Evolutionary conservation across 2,888 invertebrate genomes (phyloP).

Genomic region (Athalia rosae): DNA sequence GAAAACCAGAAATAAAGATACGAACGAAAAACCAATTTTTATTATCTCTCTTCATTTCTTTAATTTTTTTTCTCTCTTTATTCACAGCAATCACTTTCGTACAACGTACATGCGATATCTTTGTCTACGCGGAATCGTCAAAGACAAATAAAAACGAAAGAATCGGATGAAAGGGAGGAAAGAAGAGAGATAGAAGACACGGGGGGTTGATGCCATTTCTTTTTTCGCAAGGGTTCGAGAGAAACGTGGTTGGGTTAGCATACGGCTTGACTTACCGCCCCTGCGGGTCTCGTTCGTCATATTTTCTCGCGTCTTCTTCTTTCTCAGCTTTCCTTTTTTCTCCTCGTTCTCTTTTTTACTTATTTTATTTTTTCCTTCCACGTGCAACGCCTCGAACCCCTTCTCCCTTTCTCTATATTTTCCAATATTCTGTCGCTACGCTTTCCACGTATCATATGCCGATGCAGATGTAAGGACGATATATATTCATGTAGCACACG

Average conservation of each 20-base stretch:
- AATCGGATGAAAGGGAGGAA: background rate
- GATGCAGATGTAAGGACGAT: conserved; percentile 57
- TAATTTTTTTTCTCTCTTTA: too few species aligned
- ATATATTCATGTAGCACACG: conserved; percentile 43
- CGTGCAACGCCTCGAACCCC: conserved; percentile 53
- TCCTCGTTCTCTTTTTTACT: too few species aligned
- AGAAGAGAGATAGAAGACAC: background rate
- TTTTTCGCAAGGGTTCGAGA: conserved; percentile 49
- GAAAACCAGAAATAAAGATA: too few species aligned
- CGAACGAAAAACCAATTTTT: background rate
- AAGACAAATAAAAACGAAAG: background rate
- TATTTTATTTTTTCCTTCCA: conserved; percentile 38
- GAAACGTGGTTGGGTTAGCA: conserved; percentile 64
- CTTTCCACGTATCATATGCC: conserved; percentile 65
- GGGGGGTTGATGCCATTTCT: conserved; percentile 41
- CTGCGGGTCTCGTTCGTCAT: conserved; percentile 71
- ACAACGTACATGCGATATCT: too few species aligned
- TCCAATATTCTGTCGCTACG: conserved; percentile 71
- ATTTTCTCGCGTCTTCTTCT: too few species aligned
- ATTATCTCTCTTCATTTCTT: background rate
- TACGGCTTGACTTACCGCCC: conserved; percentile 72
- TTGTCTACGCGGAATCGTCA: background rate
- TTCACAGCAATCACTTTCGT: too few species aligned
- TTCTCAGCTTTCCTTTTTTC: too few species aligned
- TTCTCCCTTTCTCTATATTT: conserved; percentile 63